Evolutionary conservation across 2,888 invertebrate genomes (phyloP).

Genomic region (Serrognathus titanus): DNA sequence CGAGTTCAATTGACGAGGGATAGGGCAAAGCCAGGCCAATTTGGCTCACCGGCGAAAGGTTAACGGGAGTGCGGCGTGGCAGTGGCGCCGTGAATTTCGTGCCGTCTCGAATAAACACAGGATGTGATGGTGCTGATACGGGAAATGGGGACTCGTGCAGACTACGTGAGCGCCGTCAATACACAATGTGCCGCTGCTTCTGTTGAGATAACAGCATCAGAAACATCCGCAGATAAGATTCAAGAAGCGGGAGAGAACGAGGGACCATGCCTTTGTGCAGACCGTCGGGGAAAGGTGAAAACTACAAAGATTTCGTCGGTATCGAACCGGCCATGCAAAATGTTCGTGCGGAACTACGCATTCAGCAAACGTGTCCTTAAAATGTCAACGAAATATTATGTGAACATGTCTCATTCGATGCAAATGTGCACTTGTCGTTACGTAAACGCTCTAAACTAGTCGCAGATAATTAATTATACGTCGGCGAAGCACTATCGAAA

Average conservation of each 20-base stretch:
- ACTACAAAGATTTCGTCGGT: too few species aligned
- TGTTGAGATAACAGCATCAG: constrained; percentile 6
- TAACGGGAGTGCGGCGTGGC: constrained; percentile 15
- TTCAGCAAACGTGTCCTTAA: too few species aligned
- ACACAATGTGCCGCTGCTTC: constrained; percentile 5
- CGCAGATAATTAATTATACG: too few species aligned
- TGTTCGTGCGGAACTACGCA: too few species aligned
- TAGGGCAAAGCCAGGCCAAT: constrained; percentile 19
- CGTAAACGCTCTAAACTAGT: too few species aligned
- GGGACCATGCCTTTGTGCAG: constrained; percentile 7
- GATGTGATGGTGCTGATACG: neutral
- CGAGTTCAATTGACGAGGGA: constrained; percentile 10
- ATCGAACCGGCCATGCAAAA: too few species aligned
- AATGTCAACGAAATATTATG: too few species aligned
- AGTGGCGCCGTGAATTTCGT: constrained; percentile 18
- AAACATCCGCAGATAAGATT: constrained; percentile 13
- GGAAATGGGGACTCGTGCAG: constrained; percentile 3
- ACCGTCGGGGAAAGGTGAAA: too few species aligned
- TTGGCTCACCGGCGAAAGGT: constrained; percentile 27
- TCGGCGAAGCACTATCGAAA: too few species aligned
- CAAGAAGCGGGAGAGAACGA: constrained; percentile 5
- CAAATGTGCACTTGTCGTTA: too few species aligned
- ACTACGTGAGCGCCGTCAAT: constrained; percentile 4
- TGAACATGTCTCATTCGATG: too few species aligned
- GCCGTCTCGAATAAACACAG: constrained; percentile 7